These are phyloP conservation scores for Sminthurides aquaticus DNA, from an alignment of 2,888 invertebrate genomes.

Conservation along the genomic window DNA sequence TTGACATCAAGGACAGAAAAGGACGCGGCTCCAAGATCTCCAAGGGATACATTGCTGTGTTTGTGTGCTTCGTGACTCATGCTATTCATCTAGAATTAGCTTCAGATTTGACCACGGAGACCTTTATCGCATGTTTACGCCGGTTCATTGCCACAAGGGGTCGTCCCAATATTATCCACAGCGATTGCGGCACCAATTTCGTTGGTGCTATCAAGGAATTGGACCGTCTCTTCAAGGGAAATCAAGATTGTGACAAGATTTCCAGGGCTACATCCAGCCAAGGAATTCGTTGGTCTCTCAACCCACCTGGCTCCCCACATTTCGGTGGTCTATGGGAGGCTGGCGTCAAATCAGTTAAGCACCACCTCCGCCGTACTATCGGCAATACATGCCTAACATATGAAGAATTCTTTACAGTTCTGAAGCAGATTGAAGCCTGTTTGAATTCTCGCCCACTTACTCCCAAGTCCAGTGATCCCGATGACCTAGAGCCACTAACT, in stretches of 20 bases:
- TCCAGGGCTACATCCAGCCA: neutral
- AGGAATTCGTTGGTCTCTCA: neutral
- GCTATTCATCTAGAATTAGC: neutral
- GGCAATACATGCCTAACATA: neutral
- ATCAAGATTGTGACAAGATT: neutral
- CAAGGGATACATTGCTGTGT: neutral
- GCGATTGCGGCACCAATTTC: neutral
- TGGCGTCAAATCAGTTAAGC: no score
- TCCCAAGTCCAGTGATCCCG: neutral
- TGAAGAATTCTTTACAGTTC: neutral
- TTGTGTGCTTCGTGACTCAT: neutral
- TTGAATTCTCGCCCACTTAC: neutral
- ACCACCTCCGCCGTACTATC: no score
- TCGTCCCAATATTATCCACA: neutral
- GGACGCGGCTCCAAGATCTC: neutral
- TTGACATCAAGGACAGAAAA: neutral
- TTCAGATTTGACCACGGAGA: neutral
- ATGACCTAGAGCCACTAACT: no score
- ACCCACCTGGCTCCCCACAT: neutral
- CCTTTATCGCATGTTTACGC: neutral
- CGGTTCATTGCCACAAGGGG: slow-evolving; percentile 2
- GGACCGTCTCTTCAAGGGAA: neutral
- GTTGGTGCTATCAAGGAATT: no score
- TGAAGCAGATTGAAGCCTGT: neutral
- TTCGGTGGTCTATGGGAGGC: no score